Percentiles rank a stretch among this genome's conserved stretches.
Conservation (phyloP, 2,797 vertebrate genomes). For the Poeciliopsis gracilis region DNA sequence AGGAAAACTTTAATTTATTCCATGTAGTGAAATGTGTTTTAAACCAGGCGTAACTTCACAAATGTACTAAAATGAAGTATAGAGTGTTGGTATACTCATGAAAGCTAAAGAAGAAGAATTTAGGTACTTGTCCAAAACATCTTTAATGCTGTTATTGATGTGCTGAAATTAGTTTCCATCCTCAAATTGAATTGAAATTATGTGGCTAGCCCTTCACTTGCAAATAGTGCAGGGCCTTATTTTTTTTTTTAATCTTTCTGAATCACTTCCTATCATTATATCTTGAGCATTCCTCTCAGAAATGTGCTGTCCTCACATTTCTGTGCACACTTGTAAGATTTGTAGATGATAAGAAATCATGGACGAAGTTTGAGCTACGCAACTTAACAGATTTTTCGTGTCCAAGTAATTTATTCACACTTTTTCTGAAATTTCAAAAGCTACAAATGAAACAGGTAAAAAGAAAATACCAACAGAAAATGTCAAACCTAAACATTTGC, state of each 20-base stretch:
- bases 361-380: not conserved
- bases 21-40: not conserved
- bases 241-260: not conserved
- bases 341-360: not conserved
- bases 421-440: too few species aligned
- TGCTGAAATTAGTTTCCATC: not conserved
- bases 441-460: not conserved
- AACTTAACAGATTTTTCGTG: not conserved
- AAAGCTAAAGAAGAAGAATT: not conserved
- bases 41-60: not conserved
- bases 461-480: not conserved
- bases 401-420: not conserved
- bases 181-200: not conserved
- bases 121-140: not conserved
- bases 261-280: not conserved
- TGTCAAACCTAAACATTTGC: not conserved
- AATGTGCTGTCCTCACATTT: not conserved
- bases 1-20: not conserved
- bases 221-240: not conserved
- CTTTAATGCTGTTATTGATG: not conserved
- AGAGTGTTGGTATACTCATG: not conserved
- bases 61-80: not conserved
- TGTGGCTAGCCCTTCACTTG: not conserved
- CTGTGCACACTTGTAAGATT: not conserved
- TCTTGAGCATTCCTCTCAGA: not conserved